Base-by-base conservation (phyloP, 2,797 vertebrate genomes). In the Sebastes steindachneri region DNA sequence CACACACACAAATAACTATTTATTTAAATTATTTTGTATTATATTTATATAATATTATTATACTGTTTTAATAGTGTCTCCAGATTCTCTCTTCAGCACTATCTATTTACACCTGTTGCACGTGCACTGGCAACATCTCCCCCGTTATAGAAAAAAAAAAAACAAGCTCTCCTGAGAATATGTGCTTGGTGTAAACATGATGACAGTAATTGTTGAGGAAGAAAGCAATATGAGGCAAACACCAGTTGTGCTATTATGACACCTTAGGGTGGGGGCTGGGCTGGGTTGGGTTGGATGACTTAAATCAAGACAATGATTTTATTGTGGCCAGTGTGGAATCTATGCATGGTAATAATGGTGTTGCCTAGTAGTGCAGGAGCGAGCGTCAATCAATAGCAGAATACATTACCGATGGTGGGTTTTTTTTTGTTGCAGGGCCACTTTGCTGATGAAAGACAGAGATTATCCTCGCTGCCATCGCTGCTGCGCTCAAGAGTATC, bases 361-460 rank as follows among this genome's bases (percentile, higher is more conserved):
- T 96, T 96, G 93, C 94, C 91, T 92, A 85, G 95, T 94, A 93
- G 88, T 84, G 91, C 88, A 92, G 90, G 93, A 94, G 89, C 89
- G 78, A 84, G 88, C 89, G 93, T 95, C 94, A 95, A 95, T 96
- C 96, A 96, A 94, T 94, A 90, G 87, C 75, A 45, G 94, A 96
- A 96, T 95, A 92, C 92, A 94, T 94, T 93, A 93, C 91, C 89
- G 91, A 93, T 94, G 93, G 88, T 90, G 41, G 14, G 14, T 0
- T 41, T 17, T 94, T 95, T 94, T 95, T 93, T 95, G 89, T 93
- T 95, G 89, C 90, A 74, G 78, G 80, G 87, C 90, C 95, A 96
- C 95, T 96, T 95, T 95, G 89, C 88, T 88, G 92, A 95, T 96
- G 94, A 96, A 96, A 95, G 95, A 95, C 90, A 58, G 89, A 95